A percentile compares a stretch with the other conserved stretches of the same genome.
These are phyloP conservation scores for Anableps anableps DNA, from an alignment of 2,797 vertebrate genomes.

Conservation along the genomic window DNA sequence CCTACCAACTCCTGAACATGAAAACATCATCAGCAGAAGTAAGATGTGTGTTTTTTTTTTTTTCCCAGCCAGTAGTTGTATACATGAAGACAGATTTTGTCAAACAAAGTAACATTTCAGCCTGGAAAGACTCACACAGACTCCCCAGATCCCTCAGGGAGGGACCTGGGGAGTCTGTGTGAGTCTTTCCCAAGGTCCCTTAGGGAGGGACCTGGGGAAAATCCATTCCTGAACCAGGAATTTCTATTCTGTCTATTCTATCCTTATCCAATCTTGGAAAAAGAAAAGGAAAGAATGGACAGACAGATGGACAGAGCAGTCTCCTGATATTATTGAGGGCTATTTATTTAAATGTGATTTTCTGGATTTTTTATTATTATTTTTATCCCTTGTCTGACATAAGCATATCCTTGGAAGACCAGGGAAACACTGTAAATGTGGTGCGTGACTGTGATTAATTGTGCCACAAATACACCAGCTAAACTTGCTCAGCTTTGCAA, in stretches of 20 bases:
- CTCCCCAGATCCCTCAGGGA: no score
- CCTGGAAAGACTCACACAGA: no score
- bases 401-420: neutral
- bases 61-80: neutral
- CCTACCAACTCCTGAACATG: neutral
- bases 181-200: no score
- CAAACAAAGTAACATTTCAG: no score
- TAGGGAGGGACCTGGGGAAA: no score
- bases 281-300: no score
- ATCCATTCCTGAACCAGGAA: no score
- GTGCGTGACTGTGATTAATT: neutral
- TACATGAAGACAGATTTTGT: neutral
- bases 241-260: no score
- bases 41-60: neutral
- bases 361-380: neutral
- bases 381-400: neutral
- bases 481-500: constrained; percentile 16
- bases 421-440: neutral
- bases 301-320: no score
- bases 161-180: no score
- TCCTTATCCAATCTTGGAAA: no score
- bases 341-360: neutral
- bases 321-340: no score
- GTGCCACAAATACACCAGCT: constrained; percentile 10
- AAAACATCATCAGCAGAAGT: neutral